Conservation (phyloP, 2,113 vertebrate genomes). For the Phaethon lepturus region DNA sequence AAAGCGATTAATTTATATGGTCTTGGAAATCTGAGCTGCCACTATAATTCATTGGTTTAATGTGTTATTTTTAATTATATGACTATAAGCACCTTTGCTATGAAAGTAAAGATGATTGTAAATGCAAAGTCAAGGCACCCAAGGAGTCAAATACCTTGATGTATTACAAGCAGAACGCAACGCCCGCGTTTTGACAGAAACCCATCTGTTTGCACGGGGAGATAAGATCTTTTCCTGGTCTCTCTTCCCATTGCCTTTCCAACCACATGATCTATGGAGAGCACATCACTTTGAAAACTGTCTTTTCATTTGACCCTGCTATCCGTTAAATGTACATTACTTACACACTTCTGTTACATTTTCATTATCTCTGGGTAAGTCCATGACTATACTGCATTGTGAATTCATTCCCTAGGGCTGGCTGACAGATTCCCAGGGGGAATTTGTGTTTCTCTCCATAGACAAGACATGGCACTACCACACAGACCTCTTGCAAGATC, state of each 20-base stretch:
- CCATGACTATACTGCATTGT: background rate
- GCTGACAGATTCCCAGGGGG: background rate
- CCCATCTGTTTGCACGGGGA: background rate
- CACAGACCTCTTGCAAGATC: background rate
- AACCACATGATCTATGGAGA: background rate
- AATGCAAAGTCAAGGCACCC: background rate
- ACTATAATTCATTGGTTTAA: conserved; percentile 6
- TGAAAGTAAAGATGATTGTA: background rate
- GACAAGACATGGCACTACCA: background rate
- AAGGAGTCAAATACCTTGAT: background rate
- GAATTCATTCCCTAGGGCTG: background rate
- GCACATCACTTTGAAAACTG: background rate
- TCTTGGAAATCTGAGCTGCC: background rate
- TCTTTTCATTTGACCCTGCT: background rate
- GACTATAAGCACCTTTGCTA: background rate
- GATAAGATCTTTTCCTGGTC: background rate
- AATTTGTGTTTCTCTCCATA: background rate
- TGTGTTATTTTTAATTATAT: conserved; percentile 1
- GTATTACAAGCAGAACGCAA: background rate
- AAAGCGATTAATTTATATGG: conserved; percentile 13
- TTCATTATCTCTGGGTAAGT: background rate
- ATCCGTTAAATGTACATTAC: background rate
- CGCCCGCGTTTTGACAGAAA: background rate
- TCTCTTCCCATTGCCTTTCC: background rate
- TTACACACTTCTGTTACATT: background rate